A percentile compares a stretch with the other conserved stretches of the same genome.
These are phyloP conservation scores for Rana temporaria DNA, from an alignment of 2,113 vertebrate species.

Conservation along the genomic window DNA sequence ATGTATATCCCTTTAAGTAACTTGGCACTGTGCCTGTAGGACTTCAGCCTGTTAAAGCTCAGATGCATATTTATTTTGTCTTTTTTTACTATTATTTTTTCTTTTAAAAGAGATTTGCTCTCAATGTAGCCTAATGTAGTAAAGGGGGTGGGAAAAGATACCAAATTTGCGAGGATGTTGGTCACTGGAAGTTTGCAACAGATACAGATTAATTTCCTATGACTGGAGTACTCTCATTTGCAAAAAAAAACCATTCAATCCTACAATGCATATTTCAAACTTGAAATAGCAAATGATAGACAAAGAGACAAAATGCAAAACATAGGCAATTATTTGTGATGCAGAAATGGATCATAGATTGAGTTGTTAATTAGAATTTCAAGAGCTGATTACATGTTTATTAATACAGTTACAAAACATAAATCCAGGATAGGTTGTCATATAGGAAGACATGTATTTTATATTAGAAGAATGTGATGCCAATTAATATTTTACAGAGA, in stretches of 20 bases:
- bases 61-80: too few species aligned
- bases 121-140: too few species aligned
- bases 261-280: conserved; percentile 48
- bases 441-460: not conserved
- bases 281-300: not conserved
- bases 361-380: conserved; percentile 7
- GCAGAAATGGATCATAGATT: conserved; percentile 17
- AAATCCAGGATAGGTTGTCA: not conserved
- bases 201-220: too few species aligned
- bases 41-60: too few species aligned
- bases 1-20: too few species aligned
- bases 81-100: too few species aligned
- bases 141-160: too few species aligned
- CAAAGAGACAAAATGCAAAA: not conserved
- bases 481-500: not conserved
- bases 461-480: not conserved
- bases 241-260: not conserved
- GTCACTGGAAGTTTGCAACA: too few species aligned
- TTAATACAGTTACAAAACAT: not conserved
- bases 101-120: too few species aligned
- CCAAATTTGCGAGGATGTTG: too few species aligned
- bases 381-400: conserved; percentile 2
- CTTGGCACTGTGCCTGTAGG: too few species aligned
- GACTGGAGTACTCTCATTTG: not conserved
- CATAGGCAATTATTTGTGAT: not conserved